Conservation (phyloP, 1,140 invertebrate genomes). For the Dendrolimus punctatus region DNA sequence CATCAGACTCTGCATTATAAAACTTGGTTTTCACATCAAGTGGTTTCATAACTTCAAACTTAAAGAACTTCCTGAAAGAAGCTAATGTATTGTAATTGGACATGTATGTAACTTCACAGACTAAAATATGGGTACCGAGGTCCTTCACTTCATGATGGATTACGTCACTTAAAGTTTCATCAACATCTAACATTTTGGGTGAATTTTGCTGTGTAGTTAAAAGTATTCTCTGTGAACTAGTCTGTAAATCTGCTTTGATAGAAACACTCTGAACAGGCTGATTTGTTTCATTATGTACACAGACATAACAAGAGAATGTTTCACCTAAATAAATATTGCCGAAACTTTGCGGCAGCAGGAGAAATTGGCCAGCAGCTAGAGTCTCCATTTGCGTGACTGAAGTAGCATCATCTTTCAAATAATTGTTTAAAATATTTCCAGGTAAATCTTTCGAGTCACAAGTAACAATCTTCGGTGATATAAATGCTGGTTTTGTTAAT, state of each 20-base stretch:
- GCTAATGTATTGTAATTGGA: slow-evolving; percentile 79
- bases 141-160: slow-evolving; percentile 99
- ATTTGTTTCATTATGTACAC: slow-evolving; percentile 95
- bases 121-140: slow-evolving; percentile 96
- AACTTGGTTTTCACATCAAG: slow-evolving; percentile 99
- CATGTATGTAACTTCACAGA: slow-evolving; percentile 95
- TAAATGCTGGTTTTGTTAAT: slow-evolving; percentile 88
- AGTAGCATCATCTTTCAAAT: slow-evolving; percentile 84
- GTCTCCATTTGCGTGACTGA: slow-evolving; percentile 85
- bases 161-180: slow-evolving; percentile 93
- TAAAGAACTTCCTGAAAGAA: slow-evolving; percentile 96
- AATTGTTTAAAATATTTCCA: slow-evolving; percentile 83
- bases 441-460: slow-evolving; percentile 90
- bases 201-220: slow-evolving; percentile 77
- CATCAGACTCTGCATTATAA: slow-evolving; percentile 97
- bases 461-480: slow-evolving; percentile 83
- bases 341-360: slow-evolving; percentile 96
- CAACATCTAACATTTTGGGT: slow-evolving; percentile 81
- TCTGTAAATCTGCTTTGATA: slow-evolving; percentile 94
- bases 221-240: slow-evolving; percentile 87
- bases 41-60: slow-evolving; percentile 98
- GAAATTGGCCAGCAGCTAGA: slow-evolving; percentile 88
- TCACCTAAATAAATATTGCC: slow-evolving; percentile 90
- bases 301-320: slow-evolving; percentile 98
- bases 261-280: slow-evolving; percentile 86